Percentiles rank a stretch among this genome's conserved stretches.
Evolutionary conservation across 1,140 invertebrate genomes (phyloP).

Genomic region (Mya arenaria): DNA sequence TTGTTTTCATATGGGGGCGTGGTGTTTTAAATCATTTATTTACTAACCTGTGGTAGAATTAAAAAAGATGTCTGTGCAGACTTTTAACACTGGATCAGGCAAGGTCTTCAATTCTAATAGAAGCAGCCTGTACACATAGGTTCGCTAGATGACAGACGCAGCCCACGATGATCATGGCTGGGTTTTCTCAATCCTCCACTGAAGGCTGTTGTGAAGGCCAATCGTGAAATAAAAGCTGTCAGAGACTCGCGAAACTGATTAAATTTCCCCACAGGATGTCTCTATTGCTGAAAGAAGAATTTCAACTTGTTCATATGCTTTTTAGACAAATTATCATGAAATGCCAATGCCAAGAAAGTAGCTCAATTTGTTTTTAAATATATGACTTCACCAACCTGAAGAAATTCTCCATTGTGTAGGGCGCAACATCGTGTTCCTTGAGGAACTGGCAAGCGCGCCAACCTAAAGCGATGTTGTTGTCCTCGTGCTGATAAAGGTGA

Average conservation of each 20-base stretch:
- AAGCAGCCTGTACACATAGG: slow-evolving; percentile 39
- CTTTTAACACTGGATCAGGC: slow-evolving; percentile 43
- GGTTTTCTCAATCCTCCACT: slow-evolving; percentile 50
- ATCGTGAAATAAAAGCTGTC: slow-evolving; percentile 60
- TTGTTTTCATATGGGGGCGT: too few species aligned
- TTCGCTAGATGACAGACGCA: slow-evolving; percentile 60
- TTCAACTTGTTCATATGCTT: too few species aligned
- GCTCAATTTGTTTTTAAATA: too few species aligned
- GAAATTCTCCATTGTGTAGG: not conserved
- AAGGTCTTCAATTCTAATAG: slow-evolving; percentile 53
- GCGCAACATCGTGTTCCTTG: not conserved
- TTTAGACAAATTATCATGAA: too few species aligned
- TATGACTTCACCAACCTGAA: too few species aligned
- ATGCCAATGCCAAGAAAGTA: too few species aligned
- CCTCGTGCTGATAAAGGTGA: not conserved
- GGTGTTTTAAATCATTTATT: too few species aligned
- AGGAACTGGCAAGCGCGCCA: not conserved
- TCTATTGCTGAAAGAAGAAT: slow-evolving; percentile 31
- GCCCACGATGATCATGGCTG: slow-evolving; percentile 41
- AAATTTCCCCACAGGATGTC: slow-evolving; percentile 33
- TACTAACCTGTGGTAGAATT: slow-evolving; percentile 41
- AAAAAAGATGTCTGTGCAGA: slow-evolving; percentile 49
- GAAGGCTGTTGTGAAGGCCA: too few species aligned
- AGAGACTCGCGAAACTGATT: not conserved
- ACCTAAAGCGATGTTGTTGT: not conserved